These are phyloP conservation scores for Nycticebus coucang DNA, from an alignment of 2,113 vertebrate genomes.

Conservation along the genomic window DNA sequence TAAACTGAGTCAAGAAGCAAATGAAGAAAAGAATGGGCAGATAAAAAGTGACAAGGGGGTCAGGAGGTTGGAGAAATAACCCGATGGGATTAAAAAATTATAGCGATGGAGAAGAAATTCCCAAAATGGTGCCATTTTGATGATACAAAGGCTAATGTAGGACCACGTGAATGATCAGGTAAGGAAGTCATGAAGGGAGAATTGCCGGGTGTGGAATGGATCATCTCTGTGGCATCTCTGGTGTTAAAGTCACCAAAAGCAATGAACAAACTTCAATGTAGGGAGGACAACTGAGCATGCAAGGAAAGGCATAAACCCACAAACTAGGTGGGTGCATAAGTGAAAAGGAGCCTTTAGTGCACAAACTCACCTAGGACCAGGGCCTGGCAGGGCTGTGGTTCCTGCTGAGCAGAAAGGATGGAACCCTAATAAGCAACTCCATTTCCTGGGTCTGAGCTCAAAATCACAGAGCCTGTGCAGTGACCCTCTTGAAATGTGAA, in stretches of 20 bases:
- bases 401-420: neutral
- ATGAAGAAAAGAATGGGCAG: neutral
- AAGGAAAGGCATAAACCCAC: neutral
- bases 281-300: neutral
- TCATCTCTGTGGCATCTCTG: neutral
- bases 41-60: neutral
- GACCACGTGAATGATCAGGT: neutral
- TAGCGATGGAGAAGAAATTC: neutral
- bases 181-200: neutral
- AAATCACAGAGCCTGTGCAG: neutral
- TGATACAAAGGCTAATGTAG: neutral
- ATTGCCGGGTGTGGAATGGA: neutral
- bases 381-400: neutral
- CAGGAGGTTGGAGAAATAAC: neutral
- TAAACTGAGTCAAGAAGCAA: neutral
- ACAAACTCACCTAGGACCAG: neutral
- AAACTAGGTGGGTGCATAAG: neutral
- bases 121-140: neutral
- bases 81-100: neutral
- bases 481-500: neutral
- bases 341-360: neutral
- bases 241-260: neutral
- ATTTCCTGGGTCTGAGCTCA: neutral
- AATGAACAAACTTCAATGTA: neutral
- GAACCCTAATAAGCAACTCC: neutral